phyloP scores from a whole-genome alignment of 2,888 invertebrate species.

The Salticus scenicus region DNA sequence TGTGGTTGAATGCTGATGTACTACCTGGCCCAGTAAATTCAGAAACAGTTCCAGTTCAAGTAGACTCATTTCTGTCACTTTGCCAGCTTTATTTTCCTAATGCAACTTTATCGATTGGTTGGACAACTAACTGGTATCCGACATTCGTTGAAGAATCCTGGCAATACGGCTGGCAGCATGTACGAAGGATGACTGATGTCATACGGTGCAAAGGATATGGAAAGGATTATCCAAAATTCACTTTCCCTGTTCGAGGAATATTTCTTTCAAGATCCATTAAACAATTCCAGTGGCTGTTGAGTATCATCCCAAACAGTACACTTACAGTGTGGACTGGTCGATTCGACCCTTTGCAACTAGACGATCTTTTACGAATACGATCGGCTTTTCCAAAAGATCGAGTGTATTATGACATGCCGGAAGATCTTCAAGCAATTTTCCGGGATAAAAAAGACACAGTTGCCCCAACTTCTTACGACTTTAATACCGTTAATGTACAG shows the following conservation, averaged over 20 bases:
- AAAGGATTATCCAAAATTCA: constrained; percentile 82
- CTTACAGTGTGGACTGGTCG: constrained; percentile 87
- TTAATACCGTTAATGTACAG: not conserved
- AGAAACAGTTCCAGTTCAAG: constrained; percentile 80
- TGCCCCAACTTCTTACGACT: not conserved
- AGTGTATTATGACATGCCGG: constrained; percentile 87
- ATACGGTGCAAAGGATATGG: constrained; percentile 71
- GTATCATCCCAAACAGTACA: constrained; percentile 79
- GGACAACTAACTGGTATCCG: constrained; percentile 85
- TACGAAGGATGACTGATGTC: constrained; percentile 82
- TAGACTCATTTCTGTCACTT: constrained; percentile 81
- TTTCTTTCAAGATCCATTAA: constrained; percentile 82
- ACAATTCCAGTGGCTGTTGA: constrained; percentile 80
- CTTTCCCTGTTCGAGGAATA: constrained; percentile 86
- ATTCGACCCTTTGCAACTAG: constrained; percentile 82
- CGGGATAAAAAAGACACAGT: not conserved
- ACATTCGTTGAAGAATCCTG: constrained; percentile 74
- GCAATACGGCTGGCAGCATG: constrained; percentile 77
- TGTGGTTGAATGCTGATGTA: constrained; percentile 94
- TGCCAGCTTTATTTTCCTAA: constrained; percentile 80
- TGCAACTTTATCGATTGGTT: constrained; percentile 86
- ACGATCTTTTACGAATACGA: constrained; percentile 82
- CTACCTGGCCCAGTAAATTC: constrained; percentile 84
- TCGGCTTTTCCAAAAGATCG: constrained; percentile 75
- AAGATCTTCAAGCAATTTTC: constrained; percentile 33